These are phyloP conservation scores for Phylloscopus trochiloides DNA, from an alignment of 2,113 vertebrate genomes.

Conservation along the genomic window DNA sequence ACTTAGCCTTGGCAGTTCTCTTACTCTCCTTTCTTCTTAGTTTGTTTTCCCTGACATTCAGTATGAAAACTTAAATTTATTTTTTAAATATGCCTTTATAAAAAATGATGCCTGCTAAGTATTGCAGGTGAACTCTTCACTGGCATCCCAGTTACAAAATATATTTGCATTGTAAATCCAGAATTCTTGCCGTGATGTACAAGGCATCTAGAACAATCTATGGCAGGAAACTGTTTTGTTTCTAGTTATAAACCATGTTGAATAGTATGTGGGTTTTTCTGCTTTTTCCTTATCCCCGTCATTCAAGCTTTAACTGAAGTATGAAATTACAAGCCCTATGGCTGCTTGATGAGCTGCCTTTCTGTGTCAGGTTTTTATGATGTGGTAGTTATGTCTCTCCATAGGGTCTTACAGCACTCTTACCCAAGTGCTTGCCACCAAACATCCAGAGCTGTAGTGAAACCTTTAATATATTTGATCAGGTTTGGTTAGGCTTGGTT, in stretches of 20 bases:
- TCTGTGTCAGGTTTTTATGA: neutral
- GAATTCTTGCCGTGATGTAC: neutral
- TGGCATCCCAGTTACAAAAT: neutral
- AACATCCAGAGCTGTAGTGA: neutral
- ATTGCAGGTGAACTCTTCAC: neutral
- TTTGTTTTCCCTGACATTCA: neutral
- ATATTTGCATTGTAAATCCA: neutral
- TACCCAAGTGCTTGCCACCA: neutral
- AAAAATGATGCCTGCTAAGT: neutral
- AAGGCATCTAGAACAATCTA: neutral
- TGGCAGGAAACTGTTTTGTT: neutral
- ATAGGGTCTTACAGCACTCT: neutral
- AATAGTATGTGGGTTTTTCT: neutral
- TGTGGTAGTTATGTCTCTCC: neutral
- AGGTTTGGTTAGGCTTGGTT: neutral
- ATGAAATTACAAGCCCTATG: rapidly evolving
- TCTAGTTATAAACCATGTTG: neutral
- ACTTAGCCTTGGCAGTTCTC: neutral
- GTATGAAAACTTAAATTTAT: neutral
- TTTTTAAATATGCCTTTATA: neutral
- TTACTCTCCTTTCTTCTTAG: neutral
- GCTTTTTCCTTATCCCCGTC: neutral
- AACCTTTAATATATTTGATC: neutral
- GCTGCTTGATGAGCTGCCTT: neutral
- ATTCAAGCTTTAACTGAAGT: neutral